Base-by-base conservation (phyloP, 2,888 invertebrate species). In the Dastarcus helophoroides region DNA sequence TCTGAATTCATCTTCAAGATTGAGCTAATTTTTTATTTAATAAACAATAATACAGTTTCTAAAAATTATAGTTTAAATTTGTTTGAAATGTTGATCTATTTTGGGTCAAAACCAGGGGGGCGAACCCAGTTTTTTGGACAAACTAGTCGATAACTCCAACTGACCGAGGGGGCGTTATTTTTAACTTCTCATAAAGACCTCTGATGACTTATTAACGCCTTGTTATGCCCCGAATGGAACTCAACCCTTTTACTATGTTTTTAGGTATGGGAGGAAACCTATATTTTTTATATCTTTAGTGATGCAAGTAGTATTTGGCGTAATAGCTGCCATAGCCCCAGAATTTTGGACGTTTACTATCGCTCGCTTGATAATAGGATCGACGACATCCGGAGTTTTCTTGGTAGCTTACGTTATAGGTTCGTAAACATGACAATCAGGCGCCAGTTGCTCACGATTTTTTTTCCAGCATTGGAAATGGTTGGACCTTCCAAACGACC, bases 351-450 rank as follows among this genome's bases (percentile, higher is more conserved):
- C 70, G 25, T 82, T 77, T 48, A 71, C 76, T 7, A 52, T 75
- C 31, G 67, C 76, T 22, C 65, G 83, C 38, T 58, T 76, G 36
- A 53, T 81, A 27, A 71, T 83, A 13, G 83, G 83, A 8, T 71
- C 77, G 7, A 76, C 79, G 6, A 79, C 81, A 5, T 79, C 80
- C 4, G 82, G 82, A 2, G 77, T 81, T 6, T 83, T 82, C 49
- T 62, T 82, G 35, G 80, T 82, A 11, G 78, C 80, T 24, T 83
- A 82, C 56, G 82, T 82, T 26, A 76, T 83, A 42, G 79, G 81
- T 70, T 65, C 64, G 60, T 44, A 31, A 15, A 2, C n/a, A 3
- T 21, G 2, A n/a, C n/a, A n/a, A n/a, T n/a, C n/a, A n/a, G n/a
- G n/a, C n/a, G n/a, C n/a, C n/a, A n/a, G n/a, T n/a, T 6, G 9